A percentile compares a stretch with the other conserved stretches of the same genome.
These are phyloP conservation scores for Otolemur garnettii DNA, from an alignment of 2,113 vertebrate genomes.

Conservation along the genomic window DNA sequence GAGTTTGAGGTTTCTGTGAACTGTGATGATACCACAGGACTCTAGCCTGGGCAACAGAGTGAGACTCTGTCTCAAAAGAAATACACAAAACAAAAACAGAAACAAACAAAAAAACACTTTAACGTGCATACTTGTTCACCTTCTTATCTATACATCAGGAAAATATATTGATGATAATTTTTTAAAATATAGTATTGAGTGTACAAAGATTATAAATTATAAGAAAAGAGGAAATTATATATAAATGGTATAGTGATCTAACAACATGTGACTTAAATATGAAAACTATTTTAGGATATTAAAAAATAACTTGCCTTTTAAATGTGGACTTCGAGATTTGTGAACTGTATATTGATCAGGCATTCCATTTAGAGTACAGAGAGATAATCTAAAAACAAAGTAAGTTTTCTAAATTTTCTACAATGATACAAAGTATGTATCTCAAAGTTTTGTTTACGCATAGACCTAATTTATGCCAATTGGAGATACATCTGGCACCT, in stretches of 20 bases:
- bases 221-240: background rate
- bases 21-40: no score
- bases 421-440: background rate
- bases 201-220: background rate
- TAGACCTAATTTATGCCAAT: background rate
- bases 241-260: background rate
- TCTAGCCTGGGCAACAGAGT: no score
- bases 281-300: background rate
- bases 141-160: background rate
- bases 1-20: no score
- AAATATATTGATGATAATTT: background rate
- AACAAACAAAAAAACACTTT: background rate
- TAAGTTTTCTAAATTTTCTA: background rate
- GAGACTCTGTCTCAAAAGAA: no score
- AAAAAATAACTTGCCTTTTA: conserved; percentile 8
- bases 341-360: background rate
- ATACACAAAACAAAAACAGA: no score
- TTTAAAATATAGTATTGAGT: background rate
- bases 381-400: background rate
- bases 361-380: background rate
- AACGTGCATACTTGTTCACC: background rate
- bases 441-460: background rate
- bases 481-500: background rate
- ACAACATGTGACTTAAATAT: background rate
- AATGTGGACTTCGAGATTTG: background rate